phyloP scores from a whole-genome alignment of 1,140 invertebrate species.

The Chlorops oryzae region DNA sequence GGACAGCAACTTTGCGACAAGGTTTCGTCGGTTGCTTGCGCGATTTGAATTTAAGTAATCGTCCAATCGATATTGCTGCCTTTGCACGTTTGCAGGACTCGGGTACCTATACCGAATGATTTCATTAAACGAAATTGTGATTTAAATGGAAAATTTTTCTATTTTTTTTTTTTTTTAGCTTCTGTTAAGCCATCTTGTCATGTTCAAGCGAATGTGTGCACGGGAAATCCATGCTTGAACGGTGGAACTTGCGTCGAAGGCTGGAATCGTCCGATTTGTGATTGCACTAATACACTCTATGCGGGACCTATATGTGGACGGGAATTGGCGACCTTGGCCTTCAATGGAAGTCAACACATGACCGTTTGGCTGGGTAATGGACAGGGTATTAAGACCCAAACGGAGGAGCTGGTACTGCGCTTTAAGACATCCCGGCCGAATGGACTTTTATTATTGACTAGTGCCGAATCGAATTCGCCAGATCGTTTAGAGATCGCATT shows the following conservation, averaged over 20 bases:
- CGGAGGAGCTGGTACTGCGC: slow-evolving; percentile 82
- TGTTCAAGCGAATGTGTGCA: slow-evolving; percentile 72
- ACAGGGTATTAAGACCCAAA: slow-evolving; percentile 77
- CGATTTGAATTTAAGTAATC: slow-evolving; percentile 88
- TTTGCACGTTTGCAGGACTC: slow-evolving; percentile 86
- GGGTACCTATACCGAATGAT: slow-evolving; percentile 50
- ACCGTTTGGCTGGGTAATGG: slow-evolving; percentile 63
- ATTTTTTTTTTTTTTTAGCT: slow-evolving; percentile 53
- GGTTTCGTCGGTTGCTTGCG: slow-evolving; percentile 94
- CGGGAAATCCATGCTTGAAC: slow-evolving; percentile 76
- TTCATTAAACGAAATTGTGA: neutral
- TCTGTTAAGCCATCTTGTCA: slow-evolving; percentile 81
- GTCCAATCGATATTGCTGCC: slow-evolving; percentile 82
- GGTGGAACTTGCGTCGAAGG: slow-evolving; percentile 85
- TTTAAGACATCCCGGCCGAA: slow-evolving; percentile 76
- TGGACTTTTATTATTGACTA: slow-evolving; percentile 68
- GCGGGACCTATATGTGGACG: slow-evolving; percentile 88
- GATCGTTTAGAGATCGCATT: slow-evolving; percentile 79
- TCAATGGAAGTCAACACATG: slow-evolving; percentile 85
- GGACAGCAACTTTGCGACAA: slow-evolving; percentile 81
- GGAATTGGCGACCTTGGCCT: slow-evolving; percentile 79
- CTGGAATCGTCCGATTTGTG: slow-evolving; percentile 94
- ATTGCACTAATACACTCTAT: slow-evolving; percentile 85
- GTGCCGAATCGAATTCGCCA: slow-evolving; percentile 63
- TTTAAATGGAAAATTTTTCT: neutral